A percentile compares a stretch with the other conserved stretches of the same genome.
Conservation (phyloP, 2,797 vertebrate genomes). For the Micropoecilia bifurca region DNA sequence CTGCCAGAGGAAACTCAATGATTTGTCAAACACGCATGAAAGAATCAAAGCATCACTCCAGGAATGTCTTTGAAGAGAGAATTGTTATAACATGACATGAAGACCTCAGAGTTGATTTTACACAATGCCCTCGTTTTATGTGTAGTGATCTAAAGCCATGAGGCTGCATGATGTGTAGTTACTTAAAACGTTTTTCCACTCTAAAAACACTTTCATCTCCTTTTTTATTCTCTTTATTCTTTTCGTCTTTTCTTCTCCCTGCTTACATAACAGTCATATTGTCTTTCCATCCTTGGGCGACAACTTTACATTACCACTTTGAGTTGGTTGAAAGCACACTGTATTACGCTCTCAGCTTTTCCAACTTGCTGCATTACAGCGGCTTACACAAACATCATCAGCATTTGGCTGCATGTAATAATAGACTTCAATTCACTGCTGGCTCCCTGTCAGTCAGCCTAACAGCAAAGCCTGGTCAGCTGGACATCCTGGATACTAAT, state of each 20-base stretch:
- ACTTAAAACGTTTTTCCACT: background rate
- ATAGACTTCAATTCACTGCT: constrained; percentile 67
- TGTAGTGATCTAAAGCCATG: background rate
- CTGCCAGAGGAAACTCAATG: too few relatives aligned
- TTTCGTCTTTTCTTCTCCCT: constrained; percentile 18
- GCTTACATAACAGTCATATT: constrained; percentile 33
- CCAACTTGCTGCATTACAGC: constrained; percentile 72
- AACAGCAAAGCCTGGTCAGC: constrained; percentile 59
- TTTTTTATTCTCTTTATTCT: constrained; percentile 6
- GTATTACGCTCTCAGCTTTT: constrained; percentile 66
- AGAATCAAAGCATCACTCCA: too few relatives aligned
- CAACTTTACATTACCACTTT: constrained; percentile 64
- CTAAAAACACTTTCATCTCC: background rate
- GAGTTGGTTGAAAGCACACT: constrained; percentile 46
- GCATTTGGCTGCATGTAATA: constrained; percentile 69
- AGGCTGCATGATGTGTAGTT: background rate
- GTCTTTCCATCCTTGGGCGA: constrained; percentile 43
- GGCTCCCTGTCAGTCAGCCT: constrained; percentile 53
- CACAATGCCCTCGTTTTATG: background rate
- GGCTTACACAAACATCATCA: constrained; percentile 78
- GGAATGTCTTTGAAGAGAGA: too few relatives aligned
- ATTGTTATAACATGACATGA: too few relatives aligned
- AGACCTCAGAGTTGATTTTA: background rate
- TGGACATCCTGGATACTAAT: constrained; percentile 61
- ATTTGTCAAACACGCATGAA: too few relatives aligned